Evolutionary conservation across 2,113 vertebrate species (phyloP), one percentile per base, ranked within the genome.

Genomic region (Myiopsitta monachus): DNA sequence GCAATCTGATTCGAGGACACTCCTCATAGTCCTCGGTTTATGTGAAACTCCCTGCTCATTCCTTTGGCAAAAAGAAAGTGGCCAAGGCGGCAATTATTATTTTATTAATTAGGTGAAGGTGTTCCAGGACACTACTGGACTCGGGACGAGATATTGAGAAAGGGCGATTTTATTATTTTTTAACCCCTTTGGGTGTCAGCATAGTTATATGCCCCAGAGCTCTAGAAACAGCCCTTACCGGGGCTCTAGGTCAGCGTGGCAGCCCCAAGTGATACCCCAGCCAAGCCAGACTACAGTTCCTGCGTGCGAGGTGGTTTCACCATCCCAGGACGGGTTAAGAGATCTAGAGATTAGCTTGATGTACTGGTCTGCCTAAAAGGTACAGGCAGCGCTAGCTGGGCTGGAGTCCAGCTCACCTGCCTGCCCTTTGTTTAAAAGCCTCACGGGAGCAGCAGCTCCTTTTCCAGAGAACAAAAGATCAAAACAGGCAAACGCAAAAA

Each of bases 391-490:
- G 27, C 30, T 66, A 31, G 57, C 63, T 75, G 86, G 83, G 87
- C 83, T 55, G 2, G 7, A 55, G 15, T 23, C 91, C 92, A 91
- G 46, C 43, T 82, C 95, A 95, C 91, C 95, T 91, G 89, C 77
- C 66, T 79, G 36, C 38, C 7, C n/a, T 80, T 51, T 26, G n/a
- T 44, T 72, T 19, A 33, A 64, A 79, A 62, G 26, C 28, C n/a
- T 77, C 51, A 24, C 14, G 30, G 47, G 21, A 87, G 21, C 1
- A 67, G 12, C 73, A 49, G 26, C 24, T 17, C 72, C 67, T 82
- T 91, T 87, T 81, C 36, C 36, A 68, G 47, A 68, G 27, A 95
- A 89, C 64, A 91, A 91, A 92, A 84, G 55, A 64, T 55, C 43
- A 7, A 24, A 91, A n/a, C 17, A 72, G 33, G 14, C 51, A 54